These are phyloP conservation scores for Lutraria lutraria DNA, from an alignment of 2,888 invertebrate genomes.

Conservation along the genomic window DNA sequence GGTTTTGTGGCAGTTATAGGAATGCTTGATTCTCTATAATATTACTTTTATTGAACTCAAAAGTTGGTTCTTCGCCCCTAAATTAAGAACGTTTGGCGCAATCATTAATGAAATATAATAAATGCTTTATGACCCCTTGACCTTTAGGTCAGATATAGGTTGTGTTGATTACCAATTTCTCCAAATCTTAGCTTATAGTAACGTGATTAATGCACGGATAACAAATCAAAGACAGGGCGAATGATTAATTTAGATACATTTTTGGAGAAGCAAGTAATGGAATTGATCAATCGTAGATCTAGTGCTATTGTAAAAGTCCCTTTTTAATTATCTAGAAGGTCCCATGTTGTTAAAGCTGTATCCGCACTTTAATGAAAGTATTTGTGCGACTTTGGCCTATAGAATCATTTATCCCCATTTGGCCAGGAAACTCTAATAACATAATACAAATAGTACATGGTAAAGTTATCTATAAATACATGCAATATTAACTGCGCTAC, in stretches of 20 bases:
- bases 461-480: too few relatives aligned
- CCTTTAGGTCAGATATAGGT: not conserved
- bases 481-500: too few relatives aligned
- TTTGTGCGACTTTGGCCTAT: not conserved
- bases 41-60: too few relatives aligned
- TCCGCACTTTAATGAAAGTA: not conserved
- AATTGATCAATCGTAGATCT: not conserved
- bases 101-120: too few relatives aligned
- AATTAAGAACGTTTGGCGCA: too few relatives aligned
- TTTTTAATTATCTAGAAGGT: conserved; percentile 11
- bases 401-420: too few relatives aligned
- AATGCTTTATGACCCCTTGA: not conserved
- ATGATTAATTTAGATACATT: conserved; percentile 2
- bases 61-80: too few relatives aligned
- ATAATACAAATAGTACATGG: too few relatives aligned
- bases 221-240: not conserved
- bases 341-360: not conserved
- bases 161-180: not conserved
- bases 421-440: too few relatives aligned
- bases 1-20: too few relatives aligned
- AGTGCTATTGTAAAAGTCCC: not conserved
- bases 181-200: not conserved
- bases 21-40: too few relatives aligned
- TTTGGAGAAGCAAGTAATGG: not conserved
- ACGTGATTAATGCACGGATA: not conserved